Evolutionary conservation across 2,797 vertebrate species (phyloP).

Genomic region (Bryconaethiops microstoma): DNA sequence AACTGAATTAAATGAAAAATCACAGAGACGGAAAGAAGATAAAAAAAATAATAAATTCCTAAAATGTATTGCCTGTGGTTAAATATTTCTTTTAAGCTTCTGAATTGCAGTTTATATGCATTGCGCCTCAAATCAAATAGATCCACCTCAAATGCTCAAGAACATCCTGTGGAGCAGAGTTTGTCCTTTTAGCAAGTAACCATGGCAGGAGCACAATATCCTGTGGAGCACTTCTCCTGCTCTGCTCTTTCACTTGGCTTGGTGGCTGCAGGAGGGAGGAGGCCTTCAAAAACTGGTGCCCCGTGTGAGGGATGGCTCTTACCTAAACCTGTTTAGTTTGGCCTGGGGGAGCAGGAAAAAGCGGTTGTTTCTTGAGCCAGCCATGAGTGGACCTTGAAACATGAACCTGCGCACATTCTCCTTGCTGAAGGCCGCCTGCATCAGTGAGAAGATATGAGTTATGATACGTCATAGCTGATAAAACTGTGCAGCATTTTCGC

Average conservation of each 20-base stretch:
- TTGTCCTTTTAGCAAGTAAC: slow-evolving; percentile 62
- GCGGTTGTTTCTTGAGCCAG: slow-evolving; percentile 51
- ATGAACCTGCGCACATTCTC: slow-evolving; percentile 55
- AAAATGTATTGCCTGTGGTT: slow-evolving; percentile 6
- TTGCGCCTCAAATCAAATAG: slow-evolving; percentile 60
- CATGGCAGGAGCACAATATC: slow-evolving; percentile 56
- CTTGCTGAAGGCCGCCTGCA: slow-evolving; percentile 56
- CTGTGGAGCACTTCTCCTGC: slow-evolving; percentile 67
- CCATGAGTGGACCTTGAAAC: slow-evolving; percentile 64
- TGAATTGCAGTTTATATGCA: slow-evolving; percentile 26
- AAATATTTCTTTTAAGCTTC: slow-evolving; percentile 6
- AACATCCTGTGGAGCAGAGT: slow-evolving; percentile 58
- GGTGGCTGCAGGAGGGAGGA: slow-evolving; percentile 50
- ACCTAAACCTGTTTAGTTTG: slow-evolving; percentile 74
- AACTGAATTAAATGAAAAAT: no score
- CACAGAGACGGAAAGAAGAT: no score
- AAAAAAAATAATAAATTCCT: neutral
- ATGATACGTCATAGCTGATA: slow-evolving; percentile 60
- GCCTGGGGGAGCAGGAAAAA: slow-evolving; percentile 56
- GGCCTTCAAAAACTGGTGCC: slow-evolving; percentile 52
- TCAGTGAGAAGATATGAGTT: slow-evolving; percentile 59
- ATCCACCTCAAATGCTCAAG: slow-evolving; percentile 60
- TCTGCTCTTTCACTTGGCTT: slow-evolving; percentile 34
- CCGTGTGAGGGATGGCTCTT: slow-evolving; percentile 63
- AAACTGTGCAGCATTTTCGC: slow-evolving; percentile 50